Evolutionary conservation across 2,888 invertebrate genomes (phyloP).

Genomic region (Biston betularia): DNA sequence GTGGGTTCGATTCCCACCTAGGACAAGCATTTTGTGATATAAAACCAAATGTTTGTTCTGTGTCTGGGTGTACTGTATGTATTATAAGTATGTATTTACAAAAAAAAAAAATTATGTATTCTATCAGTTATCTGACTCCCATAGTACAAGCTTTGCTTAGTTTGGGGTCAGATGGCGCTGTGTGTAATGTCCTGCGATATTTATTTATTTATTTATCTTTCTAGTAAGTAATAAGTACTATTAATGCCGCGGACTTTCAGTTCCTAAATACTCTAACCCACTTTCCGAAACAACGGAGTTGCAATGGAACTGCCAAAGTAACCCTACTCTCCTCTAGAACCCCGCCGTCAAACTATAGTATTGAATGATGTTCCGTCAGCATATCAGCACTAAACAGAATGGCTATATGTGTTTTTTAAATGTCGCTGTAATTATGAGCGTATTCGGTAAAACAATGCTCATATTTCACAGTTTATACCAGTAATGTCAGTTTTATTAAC

Average conservation of each 20-base stretch:
- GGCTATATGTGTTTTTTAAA: not conserved
- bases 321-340: slow-evolving; percentile 13
- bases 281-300: slow-evolving; percentile 17
- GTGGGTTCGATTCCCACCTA: too few relatives aligned
- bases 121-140: too few relatives aligned
- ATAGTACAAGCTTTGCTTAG: too few relatives aligned
- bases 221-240: not conserved
- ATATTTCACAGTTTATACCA: not conserved
- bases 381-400: not conserved
- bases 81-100: too few relatives aligned
- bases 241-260: not conserved
- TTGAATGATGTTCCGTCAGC: slow-evolving; percentile 18
- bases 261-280: slow-evolving; percentile 13
- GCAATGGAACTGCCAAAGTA: slow-evolving; percentile 20
- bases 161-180: too few relatives aligned
- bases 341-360: slow-evolving; percentile 24
- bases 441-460: not conserved
- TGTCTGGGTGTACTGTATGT: too few relatives aligned
- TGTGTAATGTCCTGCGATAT: too few relatives aligned
- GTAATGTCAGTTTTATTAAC: too few relatives aligned
- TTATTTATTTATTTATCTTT: not conserved
- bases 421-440: not conserved
- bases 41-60: too few relatives aligned
- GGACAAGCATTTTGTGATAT: too few relatives aligned
- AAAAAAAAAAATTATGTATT: too few relatives aligned